phyloP scores from a whole-genome alignment of 2,888 invertebrate species.

The Caenorhabditis imperialis region DNA sequence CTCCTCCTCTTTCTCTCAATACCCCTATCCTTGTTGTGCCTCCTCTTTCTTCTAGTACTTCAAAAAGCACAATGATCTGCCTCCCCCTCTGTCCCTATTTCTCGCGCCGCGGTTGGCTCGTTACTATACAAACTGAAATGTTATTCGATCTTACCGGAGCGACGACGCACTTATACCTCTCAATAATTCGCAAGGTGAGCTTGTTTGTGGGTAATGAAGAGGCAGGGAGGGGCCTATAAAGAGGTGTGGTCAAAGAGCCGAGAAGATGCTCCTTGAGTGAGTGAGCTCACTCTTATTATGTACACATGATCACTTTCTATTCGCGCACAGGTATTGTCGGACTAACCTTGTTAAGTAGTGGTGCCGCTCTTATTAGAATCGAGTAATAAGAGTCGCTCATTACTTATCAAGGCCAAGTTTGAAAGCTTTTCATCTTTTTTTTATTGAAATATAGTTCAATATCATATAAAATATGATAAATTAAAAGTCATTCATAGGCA shows the following conservation, averaged over 20 bases:
- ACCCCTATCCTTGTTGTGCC: too few relatives aligned
- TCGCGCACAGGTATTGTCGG: too few relatives aligned
- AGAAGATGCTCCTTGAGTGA: conserved; percentile 43
- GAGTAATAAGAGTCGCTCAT: conserved; percentile 50
- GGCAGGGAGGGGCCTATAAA: conserved; percentile 37
- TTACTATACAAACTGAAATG: conserved; percentile 56
- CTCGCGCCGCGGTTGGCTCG: too few relatives aligned
- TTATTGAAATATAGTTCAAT: background rate
- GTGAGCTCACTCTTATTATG: conserved; percentile 9
- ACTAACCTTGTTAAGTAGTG: conserved; percentile 58
- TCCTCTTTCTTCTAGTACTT: conserved; percentile 42
- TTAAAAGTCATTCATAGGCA: conserved; percentile 62
- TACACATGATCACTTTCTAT: background rate
- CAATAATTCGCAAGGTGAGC: conserved; percentile 35
- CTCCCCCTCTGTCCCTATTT: conserved; percentile 1
- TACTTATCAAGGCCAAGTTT: conserved; percentile 50
- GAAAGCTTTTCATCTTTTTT: too few relatives aligned
- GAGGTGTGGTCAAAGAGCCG: conserved; percentile 50
- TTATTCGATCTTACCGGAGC: conserved; percentile 52
- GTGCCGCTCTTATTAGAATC: conserved; percentile 53
- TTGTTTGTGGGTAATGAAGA: conserved; percentile 58
- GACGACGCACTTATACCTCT: conserved; percentile 20
- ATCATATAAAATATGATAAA: background rate
- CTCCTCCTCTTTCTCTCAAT: too few relatives aligned
- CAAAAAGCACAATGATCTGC: conserved; percentile 34